These are phyloP conservation scores for Phenganax stokvisi DNA, from an alignment of 92 coral and sea anemone genomes.

Conservation along the genomic window DNA sequence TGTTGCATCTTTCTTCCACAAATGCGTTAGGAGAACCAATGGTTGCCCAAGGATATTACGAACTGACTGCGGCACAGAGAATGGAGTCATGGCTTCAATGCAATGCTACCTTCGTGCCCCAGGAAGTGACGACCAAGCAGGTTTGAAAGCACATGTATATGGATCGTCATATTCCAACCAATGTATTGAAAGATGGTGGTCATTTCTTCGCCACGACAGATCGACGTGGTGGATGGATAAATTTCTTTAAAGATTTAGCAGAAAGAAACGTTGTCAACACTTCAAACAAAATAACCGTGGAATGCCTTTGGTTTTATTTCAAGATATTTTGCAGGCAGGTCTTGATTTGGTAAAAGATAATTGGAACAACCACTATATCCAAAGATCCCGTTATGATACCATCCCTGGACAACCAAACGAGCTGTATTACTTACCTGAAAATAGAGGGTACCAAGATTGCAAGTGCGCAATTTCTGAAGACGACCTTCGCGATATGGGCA, in stretches of 20 bases:
- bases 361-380: conserved; percentile 22
- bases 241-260: conserved; percentile 5
- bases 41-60: conserved; percentile 47
- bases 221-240: conserved; percentile 25
- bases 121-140: conserved; percentile 17
- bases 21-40: conserved; percentile 37
- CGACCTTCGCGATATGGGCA: conserved; percentile 34
- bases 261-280: conserved; percentile 19
- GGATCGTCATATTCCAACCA: conserved; percentile 17
- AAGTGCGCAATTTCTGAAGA: conserved; percentile 25
- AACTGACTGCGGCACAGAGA: conserved; percentile 12
- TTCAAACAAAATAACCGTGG: conserved; percentile 9
- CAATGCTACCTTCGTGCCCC: conserved; percentile 11
- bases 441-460: conserved; percentile 36
- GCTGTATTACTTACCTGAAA: conserved; percentile 39
- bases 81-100: conserved; percentile 22
- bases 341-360: conserved; percentile 10
- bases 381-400: conserved; percentile 29
- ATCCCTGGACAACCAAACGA: conserved; percentile 45
- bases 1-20: conserved; percentile 49
- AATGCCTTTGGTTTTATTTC: conserved; percentile 16
- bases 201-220: conserved; percentile 17
- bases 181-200: conserved; percentile 11
- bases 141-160: conserved; percentile 8
- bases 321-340: conserved; percentile 18